Conservation (phyloP, 1,140 invertebrate genomes). For the Halesus radiatus region DNA sequence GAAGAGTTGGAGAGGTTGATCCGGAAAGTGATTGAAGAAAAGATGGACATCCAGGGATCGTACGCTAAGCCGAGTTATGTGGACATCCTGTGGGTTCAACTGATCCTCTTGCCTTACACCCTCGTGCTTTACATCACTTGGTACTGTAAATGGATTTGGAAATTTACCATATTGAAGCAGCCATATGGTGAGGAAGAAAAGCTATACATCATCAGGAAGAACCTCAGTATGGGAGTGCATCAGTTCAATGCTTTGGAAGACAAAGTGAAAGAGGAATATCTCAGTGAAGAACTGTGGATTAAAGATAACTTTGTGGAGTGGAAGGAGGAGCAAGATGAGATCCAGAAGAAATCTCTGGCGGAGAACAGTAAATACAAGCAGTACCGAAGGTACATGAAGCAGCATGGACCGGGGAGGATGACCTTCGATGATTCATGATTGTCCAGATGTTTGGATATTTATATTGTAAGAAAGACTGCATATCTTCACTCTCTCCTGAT, state of each 20-base stretch:
- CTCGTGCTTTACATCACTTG: constrained; percentile 78
- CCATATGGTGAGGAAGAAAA: constrained; percentile 88
- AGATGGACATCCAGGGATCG: constrained; percentile 92
- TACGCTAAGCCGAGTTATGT: constrained; percentile 85
- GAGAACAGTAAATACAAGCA: constrained; percentile 85
- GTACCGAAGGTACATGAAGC: constrained; percentile 85
- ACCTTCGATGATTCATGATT: constrained; percentile 83
- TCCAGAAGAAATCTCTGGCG: constrained; percentile 83
- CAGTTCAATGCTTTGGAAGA: constrained; percentile 82
- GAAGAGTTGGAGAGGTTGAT: constrained; percentile 83
- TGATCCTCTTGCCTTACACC: constrained; percentile 84
- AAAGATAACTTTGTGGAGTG: constrained; percentile 83
- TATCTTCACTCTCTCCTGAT: constrained; percentile 10
- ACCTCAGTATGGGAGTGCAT: constrained; percentile 79
- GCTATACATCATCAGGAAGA: constrained; percentile 84
- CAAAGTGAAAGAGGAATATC: constrained; percentile 79
- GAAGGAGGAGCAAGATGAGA: constrained; percentile 87
- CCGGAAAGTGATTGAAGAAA: constrained; percentile 86
- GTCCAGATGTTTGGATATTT: not conserved
- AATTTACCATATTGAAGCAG: constrained; percentile 81
- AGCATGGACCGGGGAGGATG: constrained; percentile 82
- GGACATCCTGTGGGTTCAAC: constrained; percentile 87
- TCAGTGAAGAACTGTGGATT: constrained; percentile 85
- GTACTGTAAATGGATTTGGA: constrained; percentile 86
- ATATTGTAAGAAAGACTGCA: constrained; percentile 31